Base-by-base conservation (phyloP, 1,140 invertebrate genomes). In the Ctenoplectra terminalis region DNA sequence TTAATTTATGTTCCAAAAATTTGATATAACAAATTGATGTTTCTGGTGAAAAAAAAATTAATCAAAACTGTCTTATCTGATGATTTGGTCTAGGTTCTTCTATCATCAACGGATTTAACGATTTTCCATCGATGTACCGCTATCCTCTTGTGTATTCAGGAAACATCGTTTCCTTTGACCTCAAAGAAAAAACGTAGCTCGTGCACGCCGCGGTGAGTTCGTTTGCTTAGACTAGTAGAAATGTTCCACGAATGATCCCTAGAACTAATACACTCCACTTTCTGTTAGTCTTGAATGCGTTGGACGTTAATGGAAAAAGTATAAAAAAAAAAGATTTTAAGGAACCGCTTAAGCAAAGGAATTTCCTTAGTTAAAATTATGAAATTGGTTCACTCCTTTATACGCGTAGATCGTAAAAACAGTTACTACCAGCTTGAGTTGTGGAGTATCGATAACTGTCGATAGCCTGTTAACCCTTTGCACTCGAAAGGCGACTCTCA, bases 91-190 rank as follows among this genome's bases (percentile, higher is more conserved):
- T 31, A 54, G 15, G 2, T 52, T 26, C 37, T 46, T 17, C 43
- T 1, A 17, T 43, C 31, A 79, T 71, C 54, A n/a, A 60, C 40
- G 17, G 71, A 23, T 70, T 79, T 79, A 60, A 71, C 40, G 54
- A 78, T 60, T 79, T 79, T 79, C 67, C 20, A 79, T 50, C 37
- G 43, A 40, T 61, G 58, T 80, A 80, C 77, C 77, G 77, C 70
- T 80, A 80, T 73, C 77, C 58, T 80, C 69, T 80, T 80, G 56
- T 37, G 77, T 73, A 80, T 80, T 80, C 77, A 80, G 77, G 69
- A 80, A 80, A 73, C 70, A 73, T 80, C 77, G 7, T 80, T 80
- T 80, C 77, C 77, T 80, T 73, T 80, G 77, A 54, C 77, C 77
- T 63, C 70, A 23, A 73, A 63, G 77, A 71, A 64, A 77, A 78